Evolutionary conservation across 2,888 invertebrate genomes (phyloP), one percentile per base, ranked within the genome.

Genomic region (Isotomurus palustris): DNA sequence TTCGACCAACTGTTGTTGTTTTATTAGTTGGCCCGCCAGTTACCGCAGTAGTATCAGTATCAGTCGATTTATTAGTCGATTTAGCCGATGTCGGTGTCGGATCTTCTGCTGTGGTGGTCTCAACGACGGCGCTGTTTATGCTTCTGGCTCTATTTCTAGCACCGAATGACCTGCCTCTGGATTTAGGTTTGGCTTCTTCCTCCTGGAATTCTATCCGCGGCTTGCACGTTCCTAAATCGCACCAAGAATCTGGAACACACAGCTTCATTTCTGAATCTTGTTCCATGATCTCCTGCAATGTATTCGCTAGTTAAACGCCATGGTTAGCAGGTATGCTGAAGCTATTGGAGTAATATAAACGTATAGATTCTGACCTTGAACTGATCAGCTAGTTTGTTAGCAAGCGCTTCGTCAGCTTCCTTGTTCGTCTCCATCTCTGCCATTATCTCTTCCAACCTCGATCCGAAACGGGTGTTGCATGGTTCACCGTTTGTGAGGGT

Each of bases 221-320:
- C 48, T 35, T 27, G 35, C 48, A 49, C 12, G 35, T 19, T 2
- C 48, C 48, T 17, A 21, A 19, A n/a, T 49, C 48, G 22, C 48
- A 49, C 48, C 48, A 49, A 22, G 48, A 32, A 4, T 21, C 29
- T 22, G 17, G 29, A 17, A 32, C 3, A 22, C 50, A 50, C 50
- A 50, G 19, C 4, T 38, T 36, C 36, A 38, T 36, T 14, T 36
- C 50, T 2, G 10, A 10, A 8, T 50, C 19, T 2, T 17, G 22
- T 4, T 50, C 50, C 50, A 50, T 38, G 4, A 14, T 6, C 5
- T 36, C 38, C 49, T 49, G 35, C 10, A 49, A 49, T 3, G 19
- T n/a, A 19, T 4, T n/a, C n/a, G n/a, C n/a, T n/a, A n/a, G n/a
- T n/a, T n/a, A n/a, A n/a, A n/a, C n/a, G n/a, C n/a, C n/a, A n/a